Conservation (phyloP, 2,888 invertebrate genomes). For the Zeuzera pyrina region DNA sequence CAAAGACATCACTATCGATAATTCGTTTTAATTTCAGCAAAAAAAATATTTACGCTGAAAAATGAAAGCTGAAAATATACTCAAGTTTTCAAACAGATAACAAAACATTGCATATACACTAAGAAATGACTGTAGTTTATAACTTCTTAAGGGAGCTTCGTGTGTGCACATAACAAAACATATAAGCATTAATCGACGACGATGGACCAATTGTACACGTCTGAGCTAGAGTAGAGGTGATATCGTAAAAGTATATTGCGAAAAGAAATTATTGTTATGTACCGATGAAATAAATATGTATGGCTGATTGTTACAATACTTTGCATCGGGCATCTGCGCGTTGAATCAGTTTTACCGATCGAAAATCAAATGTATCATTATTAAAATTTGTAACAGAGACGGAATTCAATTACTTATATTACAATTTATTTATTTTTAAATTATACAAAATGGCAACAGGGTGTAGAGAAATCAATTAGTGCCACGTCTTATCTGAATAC, state of each 20-base stretch:
- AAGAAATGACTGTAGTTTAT: constrained; percentile 38
- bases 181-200: constrained; percentile 39
- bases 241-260: constrained; percentile 47
- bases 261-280: constrained; percentile 43
- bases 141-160: constrained; percentile 44
- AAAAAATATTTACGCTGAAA: constrained; percentile 12
- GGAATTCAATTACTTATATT: too few relatives aligned
- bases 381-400: too few relatives aligned
- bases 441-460: too few relatives aligned
- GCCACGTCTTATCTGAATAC: too few relatives aligned
- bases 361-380: constrained; percentile 58
- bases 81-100: constrained; percentile 23
- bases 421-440: too few relatives aligned
- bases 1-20: constrained; percentile 14
- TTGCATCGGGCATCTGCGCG: constrained; percentile 41
- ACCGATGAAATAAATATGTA: constrained; percentile 34
- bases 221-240: constrained; percentile 13
- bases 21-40: too few relatives aligned
- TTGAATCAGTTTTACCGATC: constrained; percentile 46
- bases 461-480: too few relatives aligned
- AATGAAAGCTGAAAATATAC: constrained; percentile 1
- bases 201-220: constrained; percentile 38
- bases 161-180: constrained; percentile 49
- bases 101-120: constrained; percentile 29
- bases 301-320: constrained; percentile 49